Evolutionary conservation across 2,888 invertebrate species (phyloP).

Genomic region (Exocentrus adspersus): DNA sequence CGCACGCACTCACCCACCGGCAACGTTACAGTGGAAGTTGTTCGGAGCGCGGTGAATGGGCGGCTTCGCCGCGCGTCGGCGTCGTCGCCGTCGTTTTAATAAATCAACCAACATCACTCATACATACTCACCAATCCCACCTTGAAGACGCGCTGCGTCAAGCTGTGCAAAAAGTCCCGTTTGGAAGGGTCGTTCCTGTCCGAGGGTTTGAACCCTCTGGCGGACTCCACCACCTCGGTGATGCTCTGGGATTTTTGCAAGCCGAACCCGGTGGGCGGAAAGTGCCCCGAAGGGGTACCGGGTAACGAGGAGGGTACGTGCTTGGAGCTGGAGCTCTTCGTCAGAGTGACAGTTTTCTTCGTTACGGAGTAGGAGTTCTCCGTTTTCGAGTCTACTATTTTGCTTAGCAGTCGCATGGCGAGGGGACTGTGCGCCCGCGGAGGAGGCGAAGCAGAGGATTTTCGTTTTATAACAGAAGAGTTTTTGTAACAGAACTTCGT

Average conservation of each 20-base stretch:
- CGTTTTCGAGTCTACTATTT: conserved; percentile 52
- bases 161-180: conserved; percentile 79
- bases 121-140: conserved; percentile 82
- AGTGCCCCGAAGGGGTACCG: conserved; percentile 43
- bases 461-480: too few species aligned
- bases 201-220: conserved; percentile 85
- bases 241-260: conserved; percentile 58
- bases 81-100: too few species aligned
- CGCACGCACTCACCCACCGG: conserved; percentile 12
- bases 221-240: conserved; percentile 72
- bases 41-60: too few species aligned
- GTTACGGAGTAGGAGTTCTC: conserved; percentile 42
- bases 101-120: too few species aligned
- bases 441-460: too few species aligned
- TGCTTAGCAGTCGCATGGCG: conserved; percentile 52
- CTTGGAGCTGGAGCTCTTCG: conserved; percentile 48
- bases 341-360: conserved; percentile 47
- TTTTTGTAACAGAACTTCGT: too few species aligned
- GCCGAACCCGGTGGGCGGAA: conserved; percentile 38
- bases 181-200: conserved; percentile 86
- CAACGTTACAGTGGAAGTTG: conserved; percentile 29
- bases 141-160: conserved; percentile 85
- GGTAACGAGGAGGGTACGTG: conserved; percentile 47
- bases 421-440: too few species aligned
- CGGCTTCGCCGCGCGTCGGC: conserved; percentile 28